These are phyloP conservation scores for Loripinus fragilis DNA, from an alignment of 2,888 invertebrate species.

Conservation along the genomic window DNA sequence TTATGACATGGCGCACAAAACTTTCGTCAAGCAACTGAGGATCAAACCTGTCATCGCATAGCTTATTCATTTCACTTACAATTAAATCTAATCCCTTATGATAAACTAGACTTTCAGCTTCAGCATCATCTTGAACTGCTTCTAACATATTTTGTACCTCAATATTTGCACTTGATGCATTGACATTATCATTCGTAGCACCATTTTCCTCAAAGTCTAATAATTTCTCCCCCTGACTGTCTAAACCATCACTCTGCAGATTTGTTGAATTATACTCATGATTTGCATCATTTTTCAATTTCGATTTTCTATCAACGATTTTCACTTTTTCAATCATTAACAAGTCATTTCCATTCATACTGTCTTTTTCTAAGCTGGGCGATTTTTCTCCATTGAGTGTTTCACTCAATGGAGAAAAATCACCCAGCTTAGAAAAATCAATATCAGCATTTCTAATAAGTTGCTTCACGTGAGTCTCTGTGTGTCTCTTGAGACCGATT, in stretches of 20 bases:
- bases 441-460: slow-evolving; percentile 5
- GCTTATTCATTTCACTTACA: slow-evolving; percentile 5
- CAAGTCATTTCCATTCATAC: background rate
- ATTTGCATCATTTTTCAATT: background rate
- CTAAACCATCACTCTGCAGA: background rate
- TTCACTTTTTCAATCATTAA: background rate
- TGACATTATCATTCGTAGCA: background rate
- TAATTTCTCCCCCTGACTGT: background rate
- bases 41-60: background rate
- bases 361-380: background rate
- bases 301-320: background rate
- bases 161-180: background rate
- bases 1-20: slow-evolving; percentile 1
- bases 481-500: slow-evolving; percentile 5
- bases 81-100: background rate
- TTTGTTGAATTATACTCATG: background rate
- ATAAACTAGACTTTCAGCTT: background rate
- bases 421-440: background rate
- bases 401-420: background rate
- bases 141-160: background rate
- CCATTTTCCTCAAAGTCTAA: background rate
- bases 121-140: too few species aligned
- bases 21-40: background rate
- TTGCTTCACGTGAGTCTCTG: background rate
- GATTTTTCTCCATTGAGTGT: background rate